A percentile compares a stretch with the other conserved stretches of the same genome.
phyloP scores from a whole-genome alignment of 2,888 invertebrate species.

The Pyrgus malvae region DNA sequence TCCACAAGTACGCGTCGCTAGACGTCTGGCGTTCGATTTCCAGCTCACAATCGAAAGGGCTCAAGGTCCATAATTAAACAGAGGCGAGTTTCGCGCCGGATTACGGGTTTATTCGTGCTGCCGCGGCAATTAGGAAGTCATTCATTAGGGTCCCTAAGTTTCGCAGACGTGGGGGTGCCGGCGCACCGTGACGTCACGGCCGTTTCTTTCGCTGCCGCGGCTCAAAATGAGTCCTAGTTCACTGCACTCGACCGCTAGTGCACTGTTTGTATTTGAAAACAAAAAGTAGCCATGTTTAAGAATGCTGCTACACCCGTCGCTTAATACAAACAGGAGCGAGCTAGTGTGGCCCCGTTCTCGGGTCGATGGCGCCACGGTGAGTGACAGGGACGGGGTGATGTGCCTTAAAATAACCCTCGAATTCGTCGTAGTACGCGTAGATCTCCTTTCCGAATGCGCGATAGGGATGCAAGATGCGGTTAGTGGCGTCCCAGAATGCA shows the following conservation, averaged over 20 bases:
- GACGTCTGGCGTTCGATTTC: conserved; percentile 69
- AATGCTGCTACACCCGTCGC: conserved; percentile 56
- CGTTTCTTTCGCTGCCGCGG: conserved; percentile 58
- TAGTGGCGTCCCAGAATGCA: conserved; percentile 78
- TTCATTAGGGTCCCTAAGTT: conserved; percentile 82
- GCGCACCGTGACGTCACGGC: conserved; percentile 63
- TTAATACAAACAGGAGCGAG: conserved; percentile 71
- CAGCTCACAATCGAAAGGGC: conserved; percentile 66
- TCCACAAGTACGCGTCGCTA: conserved; percentile 62
- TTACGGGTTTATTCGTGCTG: conserved; percentile 74
- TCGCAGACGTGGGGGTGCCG: conserved; percentile 80
- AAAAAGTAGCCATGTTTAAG: conserved; percentile 66
- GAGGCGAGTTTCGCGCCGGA: conserved; percentile 63
- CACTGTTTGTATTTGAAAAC: conserved; percentile 49
- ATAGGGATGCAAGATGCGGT: conserved; percentile 79
- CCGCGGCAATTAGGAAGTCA: conserved; percentile 81
- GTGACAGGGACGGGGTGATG: conserved; percentile 69
- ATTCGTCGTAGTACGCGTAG: conserved; percentile 61
- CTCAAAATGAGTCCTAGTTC: conserved; percentile 50
- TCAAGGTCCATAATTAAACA: conserved; percentile 75
- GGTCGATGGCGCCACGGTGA: conserved; percentile 68
- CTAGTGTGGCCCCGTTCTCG: conserved; percentile 55
- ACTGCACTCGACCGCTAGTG: conserved; percentile 43
- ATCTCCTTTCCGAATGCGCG: conserved; percentile 64
- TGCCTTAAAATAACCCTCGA: conserved; percentile 75